Evolutionary conservation across 2,888 invertebrate species (phyloP), one percentile per base, ranked within the genome.

Genomic region (Ochropleura plecta): DNA sequence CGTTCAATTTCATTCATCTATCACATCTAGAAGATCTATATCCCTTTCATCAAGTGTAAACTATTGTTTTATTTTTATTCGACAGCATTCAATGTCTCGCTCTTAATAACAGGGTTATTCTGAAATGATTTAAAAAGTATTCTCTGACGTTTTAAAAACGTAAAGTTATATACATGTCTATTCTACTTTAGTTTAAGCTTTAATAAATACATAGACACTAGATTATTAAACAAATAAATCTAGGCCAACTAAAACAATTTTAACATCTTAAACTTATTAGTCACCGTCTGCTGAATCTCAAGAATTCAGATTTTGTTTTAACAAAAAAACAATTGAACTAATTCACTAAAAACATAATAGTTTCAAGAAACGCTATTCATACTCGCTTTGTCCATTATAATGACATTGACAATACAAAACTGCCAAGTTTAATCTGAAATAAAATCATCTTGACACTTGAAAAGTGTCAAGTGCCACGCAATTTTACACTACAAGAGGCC

Each of bases 41-140:
- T 79, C 77, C 76, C 70, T 84, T 74, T 88, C 78, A 80, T 78
- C 85, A 81, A 79, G 63, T 59, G 53, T 78, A 89, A 89, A 88
- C 83, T 90, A 82, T 91, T 91, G 91, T 92, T 92, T 91, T 93
- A 88, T 88, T 94, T 91, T 94, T 93, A 90, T 94, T 93, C 86
- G 78, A 79, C 78, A 85, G 82, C 80, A 77, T 88, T 91, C 92
- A 92, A 92, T 92, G 92, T 89, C 89, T 91, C 85, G 86, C 76
- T 87, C 74, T 86, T 69, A 63, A 55, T 30, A 30, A 77, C 73
- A 75, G 91, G n/a, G 85, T 76, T 76, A 94, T 93, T 94, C 94
- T 91, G 80, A 85, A 88, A 90, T 59, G 5, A 63, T 77, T 71
- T 62, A 5, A 10, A 62, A 44, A 42, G 5, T 7, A 44, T 42